Base-by-base conservation (phyloP, 2,113 vertebrate genomes). In the Aspidoscelis tigris region DNA sequence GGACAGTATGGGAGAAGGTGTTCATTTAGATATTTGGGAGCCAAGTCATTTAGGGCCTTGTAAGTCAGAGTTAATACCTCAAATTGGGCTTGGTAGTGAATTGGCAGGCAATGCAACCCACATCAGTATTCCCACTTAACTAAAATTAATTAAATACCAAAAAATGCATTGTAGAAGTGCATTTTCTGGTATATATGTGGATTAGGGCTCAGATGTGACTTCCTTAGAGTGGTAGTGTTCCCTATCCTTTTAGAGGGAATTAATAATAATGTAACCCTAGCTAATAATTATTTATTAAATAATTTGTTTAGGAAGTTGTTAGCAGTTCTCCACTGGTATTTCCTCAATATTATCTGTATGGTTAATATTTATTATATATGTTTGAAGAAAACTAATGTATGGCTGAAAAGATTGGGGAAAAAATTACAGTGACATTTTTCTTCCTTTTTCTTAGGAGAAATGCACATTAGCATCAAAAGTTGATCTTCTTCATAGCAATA, bases 321-420 rank as follows among this genome's bases (percentile, higher is more conserved):
- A 76, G 20, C 68, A 53, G 68, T 3, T 83, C 43, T 53, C 47
- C 12, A 9, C 69, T 26, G 20, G 18, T 41, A 7, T 68, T 83
- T 83, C 44, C 11, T n/a, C 21, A 55, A 44, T 44, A 68, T 50
- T 70, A 53, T 50, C 10, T 14, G 18, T 14, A 65, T 33, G 61
- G 50, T 83, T 10, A 75, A 65, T 18, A 50, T 82, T 64, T 65
- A 24, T 83, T 53, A 76, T 76, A 75, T 39, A 55, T 69, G 47
- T 83, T 76, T 11, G 64, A 66, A 65, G 55, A 44, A 73, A 65
- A 53, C 18, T 22, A n/a, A n/a, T 39, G 22, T 8, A 76, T 66
- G 20, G 33, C 72, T 76, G 64, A n/a, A 50, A 76, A 50, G 26
- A 83, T 16, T 83, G 73, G 72, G 12, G 58, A 16, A 16, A 61